These are phyloP conservation scores for Callinectes sapidus DNA, from an alignment of 2,888 invertebrate species.

Conservation along the genomic window DNA sequence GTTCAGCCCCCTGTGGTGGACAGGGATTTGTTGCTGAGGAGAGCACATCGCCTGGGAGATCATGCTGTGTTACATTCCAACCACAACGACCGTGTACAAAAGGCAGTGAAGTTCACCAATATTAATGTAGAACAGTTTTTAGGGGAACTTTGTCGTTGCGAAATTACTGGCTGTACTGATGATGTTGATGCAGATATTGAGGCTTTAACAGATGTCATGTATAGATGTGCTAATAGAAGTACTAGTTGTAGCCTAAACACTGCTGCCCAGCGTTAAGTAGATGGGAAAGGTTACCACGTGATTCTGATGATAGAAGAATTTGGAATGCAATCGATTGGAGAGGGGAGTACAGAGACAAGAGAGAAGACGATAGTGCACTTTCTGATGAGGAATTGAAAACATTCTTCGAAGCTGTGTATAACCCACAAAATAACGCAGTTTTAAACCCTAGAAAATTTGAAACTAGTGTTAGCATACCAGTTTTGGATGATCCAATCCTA, in stretches of 20 bases:
- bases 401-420: neutral
- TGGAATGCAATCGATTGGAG: too few species aligned
- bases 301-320: neutral
- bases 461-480: neutral
- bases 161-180: neutral
- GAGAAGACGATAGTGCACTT: too few species aligned
- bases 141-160: too few species aligned
- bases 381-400: neutral
- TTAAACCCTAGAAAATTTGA: neutral
- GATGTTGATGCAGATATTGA: neutral
- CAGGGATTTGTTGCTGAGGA: neutral
- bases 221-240: slow-evolving; percentile 12
- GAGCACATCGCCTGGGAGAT: neutral
- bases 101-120: neutral
- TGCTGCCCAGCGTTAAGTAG: neutral
- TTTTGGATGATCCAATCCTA: neutral
- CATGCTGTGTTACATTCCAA: neutral
- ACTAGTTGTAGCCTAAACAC: neutral
- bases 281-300: neutral
- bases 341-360: too few species aligned
- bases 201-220: neutral
- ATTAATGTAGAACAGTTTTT: neutral
- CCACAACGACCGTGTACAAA: neutral
- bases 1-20: neutral
- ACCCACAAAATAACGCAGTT: neutral